Evolutionary conservation across 2,888 invertebrate genomes (phyloP), one percentile per base, ranked within the genome.

Genomic region (Invenusta paracnida): DNA sequence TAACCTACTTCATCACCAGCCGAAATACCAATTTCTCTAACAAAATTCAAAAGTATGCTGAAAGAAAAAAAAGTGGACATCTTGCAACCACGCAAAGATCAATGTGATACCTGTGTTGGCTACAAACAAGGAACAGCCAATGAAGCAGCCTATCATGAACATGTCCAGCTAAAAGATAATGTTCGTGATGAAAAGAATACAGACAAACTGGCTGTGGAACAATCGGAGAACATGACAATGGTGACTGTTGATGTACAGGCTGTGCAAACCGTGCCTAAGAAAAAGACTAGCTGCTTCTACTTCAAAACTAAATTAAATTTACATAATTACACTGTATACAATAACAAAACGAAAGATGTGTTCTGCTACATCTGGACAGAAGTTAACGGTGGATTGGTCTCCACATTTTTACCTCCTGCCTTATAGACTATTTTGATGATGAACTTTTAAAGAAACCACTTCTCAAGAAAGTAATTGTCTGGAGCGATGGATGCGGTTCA

Each of bases 301-400:
- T 79, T 79, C 27, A n/a, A 27, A 79, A 79, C 79, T 5, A 79
- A 79, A 79, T 23, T 79, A 11, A 79, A 79, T n/a, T 2, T 79
- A n/a, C 79, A 79, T 27, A 79, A 79, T 23, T 79, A 79, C 79
- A 79, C 79, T 11, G n/a, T 79, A 11, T 79, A 27, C n/a, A 79
- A 79, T n/a, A 79, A 79, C 23, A 23, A 5, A 2, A 79, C 11
- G 2, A 11, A 79, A 5, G 79, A n/a, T 23, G 79, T 27, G 27
- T 5, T 79, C 2, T 79, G 79, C 27, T 79, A 79, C 23, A 23
- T 79, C 5, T 79, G 79, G 79, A 11, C 79, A 25, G n/a, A 79
- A 79, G n/a, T n/a, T 11, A n/a, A 79, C 23, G 79, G 79, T 5
- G 79, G 79, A n/a, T 27, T 79, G 27, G 27, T 27, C 2, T 11